Evolutionary conservation across 2,888 invertebrate genomes (phyloP), one percentile per base, ranked within the genome.

Genomic region (Rhingia rostrata): DNA sequence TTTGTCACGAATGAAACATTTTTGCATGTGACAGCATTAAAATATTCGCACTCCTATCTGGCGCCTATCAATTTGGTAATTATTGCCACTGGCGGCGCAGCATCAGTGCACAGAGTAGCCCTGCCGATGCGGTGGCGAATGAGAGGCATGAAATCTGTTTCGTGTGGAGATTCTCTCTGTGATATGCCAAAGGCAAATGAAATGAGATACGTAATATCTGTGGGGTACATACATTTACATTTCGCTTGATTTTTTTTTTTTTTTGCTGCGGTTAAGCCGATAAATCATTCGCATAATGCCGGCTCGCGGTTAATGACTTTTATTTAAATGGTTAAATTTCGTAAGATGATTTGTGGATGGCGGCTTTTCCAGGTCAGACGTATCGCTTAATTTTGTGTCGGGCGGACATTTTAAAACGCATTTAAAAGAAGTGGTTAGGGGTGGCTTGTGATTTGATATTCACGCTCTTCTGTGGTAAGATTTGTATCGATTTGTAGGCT

Each of bases 21-120:
- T 79, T 79, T 74, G 84, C 79, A 69, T 79, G 79, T 84, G 84
- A 84, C 84, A 75, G 70, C 79, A 74, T 66, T 75, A 54, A 74
- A 79, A 80, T 84, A 61, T 61, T 69, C 66, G 14, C 75, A 70
- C 10, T 49, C 49, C 22, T 84, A 33, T 10, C 74, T 80, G 84
- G 79, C 84, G 84, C 84, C 84, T 80, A 79, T 79, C 84, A 84
- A 41, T 47, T 84, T 61, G 74, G 74, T 80, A 84, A 84, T 84
- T 79, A 80, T 75, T 69, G 60, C 66, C 69, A 72, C 67, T 67
- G 66, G 47, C 54, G 41, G 30, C 41, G 22, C 22, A 22, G 22
- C 22, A 22, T 1, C 22, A 5, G 63, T 9, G 9, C 6, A 37
- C 4, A 37, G 2, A 12, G 41, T 60, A 6, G n/a, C 47, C 37